A percentile compares a stretch with the other conserved stretches of the same genome.
These are phyloP conservation scores for Diploptera punctata DNA, from an alignment of 2,888 invertebrate species.

Conservation along the genomic window DNA sequence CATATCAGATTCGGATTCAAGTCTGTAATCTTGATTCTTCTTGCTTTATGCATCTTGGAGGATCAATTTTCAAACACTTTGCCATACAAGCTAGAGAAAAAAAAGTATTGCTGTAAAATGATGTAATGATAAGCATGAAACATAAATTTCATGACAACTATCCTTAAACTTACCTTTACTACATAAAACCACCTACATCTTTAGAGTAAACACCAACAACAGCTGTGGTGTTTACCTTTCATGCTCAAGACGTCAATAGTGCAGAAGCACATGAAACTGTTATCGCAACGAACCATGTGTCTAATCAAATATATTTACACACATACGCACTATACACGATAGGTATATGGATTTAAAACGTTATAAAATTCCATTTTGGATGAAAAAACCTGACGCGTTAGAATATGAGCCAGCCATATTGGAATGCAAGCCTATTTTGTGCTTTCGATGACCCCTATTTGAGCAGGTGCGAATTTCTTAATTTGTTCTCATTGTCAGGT, in stretches of 20 bases:
- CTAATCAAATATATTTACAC: background rate
- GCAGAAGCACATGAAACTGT: background rate
- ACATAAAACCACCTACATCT: background rate
- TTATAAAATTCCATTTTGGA: background rate
- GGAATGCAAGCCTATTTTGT: conserved; percentile 27
- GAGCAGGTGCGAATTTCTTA: background rate
- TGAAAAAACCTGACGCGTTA: conserved; percentile 7
- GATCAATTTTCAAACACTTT: conserved; percentile 5
- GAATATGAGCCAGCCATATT: conserved; percentile 24
- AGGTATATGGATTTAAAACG: background rate
- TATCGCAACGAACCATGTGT: background rate
- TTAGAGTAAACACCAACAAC: conserved; percentile 19
- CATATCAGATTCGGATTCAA: conserved; percentile 74
- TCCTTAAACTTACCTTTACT: background rate
- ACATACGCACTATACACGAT: background rate
- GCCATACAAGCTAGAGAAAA: conserved; percentile 19
- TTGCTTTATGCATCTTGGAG: conserved; percentile 55
- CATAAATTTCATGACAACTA: no score
- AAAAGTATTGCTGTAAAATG: background rate
- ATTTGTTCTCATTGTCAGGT: background rate
- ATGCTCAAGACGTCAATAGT: conserved; percentile 2
- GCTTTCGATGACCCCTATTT: conserved; percentile 23
- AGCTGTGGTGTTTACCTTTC: conserved; percentile 30
- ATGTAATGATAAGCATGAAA: no score
- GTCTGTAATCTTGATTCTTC: conserved; percentile 56